Evolutionary conservation across 1,140 invertebrate genomes (phyloP).

Genomic region (Anastrepha ludens): DNA sequence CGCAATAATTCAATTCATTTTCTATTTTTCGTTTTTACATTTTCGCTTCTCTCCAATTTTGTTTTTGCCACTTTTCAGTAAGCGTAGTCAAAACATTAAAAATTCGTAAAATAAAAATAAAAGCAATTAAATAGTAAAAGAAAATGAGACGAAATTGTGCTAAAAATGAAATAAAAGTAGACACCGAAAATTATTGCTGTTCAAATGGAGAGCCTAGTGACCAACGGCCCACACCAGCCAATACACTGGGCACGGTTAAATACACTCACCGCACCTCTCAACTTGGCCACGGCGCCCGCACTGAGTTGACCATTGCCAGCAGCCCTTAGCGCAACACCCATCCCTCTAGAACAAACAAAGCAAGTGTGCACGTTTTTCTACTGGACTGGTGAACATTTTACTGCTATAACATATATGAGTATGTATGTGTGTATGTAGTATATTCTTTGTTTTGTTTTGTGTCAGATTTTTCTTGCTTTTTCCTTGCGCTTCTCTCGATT

Average conservation of each 20-base stretch:
- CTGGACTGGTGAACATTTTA: conserved; percentile 15
- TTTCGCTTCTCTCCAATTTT: not conserved
- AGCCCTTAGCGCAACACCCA: not conserved
- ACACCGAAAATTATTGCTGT: conserved; percentile 30
- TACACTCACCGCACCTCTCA: conserved; percentile 2
- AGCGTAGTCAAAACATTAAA: conserved; percentile 45
- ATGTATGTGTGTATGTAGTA: not conserved
- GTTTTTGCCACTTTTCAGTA: conserved; percentile 6
- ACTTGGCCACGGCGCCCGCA: not conserved
- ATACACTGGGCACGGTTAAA: not conserved
- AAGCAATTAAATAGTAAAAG: conserved; percentile 37
- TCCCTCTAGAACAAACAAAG: not conserved
- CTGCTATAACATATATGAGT: too few relatives aligned
- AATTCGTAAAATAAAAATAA: conserved; percentile 46
- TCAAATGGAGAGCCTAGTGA: not conserved
- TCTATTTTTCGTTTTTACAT: conserved; percentile 53
- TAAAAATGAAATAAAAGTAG: conserved; percentile 50
- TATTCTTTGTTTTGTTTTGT: conserved; percentile 45
- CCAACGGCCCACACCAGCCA: not conserved
- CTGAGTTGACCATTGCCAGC: too few relatives aligned
- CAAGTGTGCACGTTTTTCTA: not conserved
- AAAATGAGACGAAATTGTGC: conserved; percentile 9
- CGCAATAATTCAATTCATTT: conserved; percentile 57
- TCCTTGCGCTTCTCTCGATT: not conserved
- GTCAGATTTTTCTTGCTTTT: conserved; percentile 34